Evolutionary conservation across 2,888 invertebrate species (phyloP), one percentile per base, ranked within the genome.

Genomic region (Melinaea menophilus): DNA sequence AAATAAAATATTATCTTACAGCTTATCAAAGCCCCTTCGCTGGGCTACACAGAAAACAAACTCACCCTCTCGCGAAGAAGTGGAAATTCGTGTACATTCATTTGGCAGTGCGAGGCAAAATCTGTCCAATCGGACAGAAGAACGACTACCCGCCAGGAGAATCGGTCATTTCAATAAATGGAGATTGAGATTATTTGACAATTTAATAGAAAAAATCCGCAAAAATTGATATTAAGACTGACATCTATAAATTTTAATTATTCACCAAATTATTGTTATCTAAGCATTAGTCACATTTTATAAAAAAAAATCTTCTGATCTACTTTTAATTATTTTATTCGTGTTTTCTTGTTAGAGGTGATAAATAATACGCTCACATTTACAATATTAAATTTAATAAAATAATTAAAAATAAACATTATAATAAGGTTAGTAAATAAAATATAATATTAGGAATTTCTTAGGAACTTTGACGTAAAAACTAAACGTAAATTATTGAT

Each of bases 31-130:
- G 72, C 89, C 89, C 2, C 72, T 88, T n/a, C 86, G 89, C 4
- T 89, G 88, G 88, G 86, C 80, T 2, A 79, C 86, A 4, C 89
- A 88, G 68, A 90, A 88, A 73, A 88, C 83, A 0, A 79, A 73
- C 64, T 84, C 82, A 3, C 79, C 88, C 0, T 88, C 90, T 4
- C 70, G 71, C 34, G 89, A 90, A 71, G 89, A 90, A 72, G 72
- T 86, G 2, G 82, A 86, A 72, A 79, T 90, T 65, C 79, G 84
- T 63, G 80, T 87, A 7, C 76, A 88, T 64, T 89, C 89, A 0
- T 90, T 86, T 56, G 82, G 83, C 9, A 88, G 85, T 64, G 66
- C 73, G 2, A 76, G 65, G 5, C 73, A 69, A 4, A 75, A 72
- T 5, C 45, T 66, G 9, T 73, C 79, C 63, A 64, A 68, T 68